These are phyloP conservation scores for Riparia riparia DNA, from an alignment of 2,113 vertebrate species.

Conservation along the genomic window DNA sequence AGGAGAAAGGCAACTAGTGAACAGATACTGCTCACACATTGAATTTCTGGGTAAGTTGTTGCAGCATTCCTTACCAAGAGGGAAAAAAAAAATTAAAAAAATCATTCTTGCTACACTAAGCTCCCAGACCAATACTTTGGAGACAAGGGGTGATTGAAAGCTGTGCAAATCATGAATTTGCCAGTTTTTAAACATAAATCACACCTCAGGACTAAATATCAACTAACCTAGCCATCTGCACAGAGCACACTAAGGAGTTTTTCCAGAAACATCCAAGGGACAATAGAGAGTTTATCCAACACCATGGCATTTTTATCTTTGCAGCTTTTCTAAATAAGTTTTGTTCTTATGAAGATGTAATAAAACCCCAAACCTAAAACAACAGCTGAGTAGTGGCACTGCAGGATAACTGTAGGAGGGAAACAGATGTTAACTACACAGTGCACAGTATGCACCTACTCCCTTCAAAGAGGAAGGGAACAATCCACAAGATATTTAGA, in stretches of 20 bases:
- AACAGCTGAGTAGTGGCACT: slow-evolving; percentile 65
- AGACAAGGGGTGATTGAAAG: neutral
- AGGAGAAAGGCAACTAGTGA: neutral
- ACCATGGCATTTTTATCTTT: slow-evolving; percentile 25
- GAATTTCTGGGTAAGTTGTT: neutral
- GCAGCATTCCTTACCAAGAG: neutral
- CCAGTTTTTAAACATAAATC: neutral
- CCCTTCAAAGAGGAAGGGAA: neutral
- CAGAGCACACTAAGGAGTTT: neutral
- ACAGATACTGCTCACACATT: neutral
- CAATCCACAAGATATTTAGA: neutral
- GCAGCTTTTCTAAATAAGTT: slow-evolving; percentile 74
- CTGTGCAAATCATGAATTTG: neutral
- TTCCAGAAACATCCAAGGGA: neutral
- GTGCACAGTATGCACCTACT: neutral
- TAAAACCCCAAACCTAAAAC: slow-evolving; percentile 85
- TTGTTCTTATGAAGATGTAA: slow-evolving; percentile 72
- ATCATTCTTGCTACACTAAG: neutral
- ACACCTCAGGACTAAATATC: neutral
- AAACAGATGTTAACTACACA: neutral
- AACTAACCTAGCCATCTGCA: neutral
- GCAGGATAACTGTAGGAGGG: neutral
- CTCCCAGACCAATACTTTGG: neutral
- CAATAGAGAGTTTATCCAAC: neutral
- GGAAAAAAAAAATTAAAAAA: neutral